Base-by-base conservation (phyloP, 1,140 invertebrate species). In the Pachypsylla venusta region DNA sequence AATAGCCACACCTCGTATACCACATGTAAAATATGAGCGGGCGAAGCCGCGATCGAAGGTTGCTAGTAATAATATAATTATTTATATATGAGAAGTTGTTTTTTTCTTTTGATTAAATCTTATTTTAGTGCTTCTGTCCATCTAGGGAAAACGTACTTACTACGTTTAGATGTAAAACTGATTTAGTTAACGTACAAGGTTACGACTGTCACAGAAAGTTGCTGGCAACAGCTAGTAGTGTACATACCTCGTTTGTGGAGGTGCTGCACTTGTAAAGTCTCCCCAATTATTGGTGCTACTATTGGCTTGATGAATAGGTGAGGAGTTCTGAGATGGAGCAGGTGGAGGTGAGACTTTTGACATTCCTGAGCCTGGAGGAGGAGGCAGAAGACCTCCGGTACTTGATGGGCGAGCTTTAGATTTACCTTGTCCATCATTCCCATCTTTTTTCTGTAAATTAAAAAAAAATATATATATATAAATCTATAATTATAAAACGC, bases 401-500 rank as follows among this genome's bases (percentile, higher is more conserved):
- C 67, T 68, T 57, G 68, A 68, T 62, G 75, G 67, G 67, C 80
- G 74, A 68, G 81, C 73, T 68, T 81, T 79, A 63, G 81, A 70
- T 70, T 81, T 74, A 70, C 77, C 71, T 66, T 74, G 66, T 56
- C 75, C 76, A 65, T 89, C 86, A 64, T 80, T 81, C 7, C 86
- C 85, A 74, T 92, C 87, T 77, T 90, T 93, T 81, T 89, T 90
- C 86, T 92, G 65, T 40, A 69, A 68, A 57, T 5, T 60, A 58
- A 26, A 28, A 19, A 48, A 61, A 55, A 28, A 63, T n/a, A n/a
- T n/a, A n/a, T n/a, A n/a, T n/a, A n/a, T n/a, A n/a, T n/a, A n/a
- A n/a, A n/a, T n/a, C n/a, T n/a, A n/a, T n/a, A n/a, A n/a, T n/a
- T n/a, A n/a, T n/a, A n/a, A n/a, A n/a, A n/a, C n/a, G n/a, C n/a